phyloP scores from a whole-genome alignment of 92 coral and sea anemone genomes.

The Actinernus sp. region DNA sequence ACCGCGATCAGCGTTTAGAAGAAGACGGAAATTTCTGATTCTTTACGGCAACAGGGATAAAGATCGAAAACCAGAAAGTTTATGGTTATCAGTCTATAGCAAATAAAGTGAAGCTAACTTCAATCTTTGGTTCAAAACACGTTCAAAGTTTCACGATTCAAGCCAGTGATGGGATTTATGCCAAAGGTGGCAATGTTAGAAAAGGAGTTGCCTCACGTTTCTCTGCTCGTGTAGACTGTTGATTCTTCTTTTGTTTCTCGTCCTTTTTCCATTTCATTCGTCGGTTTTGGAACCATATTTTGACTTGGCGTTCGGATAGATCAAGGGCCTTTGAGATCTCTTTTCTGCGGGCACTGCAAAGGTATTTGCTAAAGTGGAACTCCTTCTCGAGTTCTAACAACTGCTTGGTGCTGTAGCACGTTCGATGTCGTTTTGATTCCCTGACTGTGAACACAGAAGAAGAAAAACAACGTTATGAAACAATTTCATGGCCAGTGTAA shows the following conservation, averaged over 20 bases:
- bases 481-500: no score
- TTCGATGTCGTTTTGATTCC: slow-evolving; percentile 81
- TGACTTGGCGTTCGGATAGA: slow-evolving; percentile 93
- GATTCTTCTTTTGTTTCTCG: slow-evolving; percentile 69
- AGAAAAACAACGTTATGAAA: background rate
- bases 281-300: slow-evolving; percentile 98
- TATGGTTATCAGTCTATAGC: no score
- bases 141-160: no score
- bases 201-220: background rate
- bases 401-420: slow-evolving; percentile 96
- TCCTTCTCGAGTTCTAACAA: slow-evolving; percentile 93
- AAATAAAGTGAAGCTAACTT: no score
- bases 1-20: no score
- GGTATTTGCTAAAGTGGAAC: slow-evolving; percentile 93
- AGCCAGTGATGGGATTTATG: background rate
- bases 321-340: slow-evolving; percentile 92
- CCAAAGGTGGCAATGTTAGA: background rate
- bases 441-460: slow-evolving; percentile 8
- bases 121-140: no score
- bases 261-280: slow-evolving; percentile 98
- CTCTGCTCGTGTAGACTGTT: background rate
- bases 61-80: no score
- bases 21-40: no score
- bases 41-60: no score
- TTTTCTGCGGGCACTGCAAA: slow-evolving; percentile 92